These are phyloP conservation scores for Ascidia mentula DNA, from an alignment of 23 tunicate genomes.

Conservation along the genomic window DNA sequence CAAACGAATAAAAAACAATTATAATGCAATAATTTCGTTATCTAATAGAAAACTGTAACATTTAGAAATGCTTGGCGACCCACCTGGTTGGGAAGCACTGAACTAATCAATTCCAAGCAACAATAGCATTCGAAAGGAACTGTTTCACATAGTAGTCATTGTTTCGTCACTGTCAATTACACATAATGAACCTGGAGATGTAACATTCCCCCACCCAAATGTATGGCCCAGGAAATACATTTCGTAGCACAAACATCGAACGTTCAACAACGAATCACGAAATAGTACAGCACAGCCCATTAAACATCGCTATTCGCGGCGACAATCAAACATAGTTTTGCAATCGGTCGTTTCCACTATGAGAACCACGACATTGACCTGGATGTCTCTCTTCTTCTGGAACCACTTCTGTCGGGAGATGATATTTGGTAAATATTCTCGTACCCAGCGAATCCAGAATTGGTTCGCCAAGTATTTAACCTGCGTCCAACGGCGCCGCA, in stretches of 20 bases:
- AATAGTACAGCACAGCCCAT: background rate
- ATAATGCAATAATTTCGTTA: too few relatives aligned
- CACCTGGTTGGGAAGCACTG: too few relatives aligned
- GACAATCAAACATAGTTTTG: slow-evolving; percentile 11
- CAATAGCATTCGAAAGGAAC: too few relatives aligned
- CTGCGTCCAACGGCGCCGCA: slow-evolving; percentile 15
- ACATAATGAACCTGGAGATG: slow-evolving; percentile 10
- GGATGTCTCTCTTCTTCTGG: background rate
- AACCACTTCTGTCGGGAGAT: slow-evolving; percentile 16
- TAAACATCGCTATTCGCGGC: background rate
- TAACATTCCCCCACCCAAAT: slow-evolving; percentile 1
- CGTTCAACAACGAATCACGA: background rate
- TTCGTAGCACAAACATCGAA: background rate
- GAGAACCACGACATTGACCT: background rate
- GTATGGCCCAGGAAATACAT: slow-evolving; percentile 5
- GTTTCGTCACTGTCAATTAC: too few relatives aligned
- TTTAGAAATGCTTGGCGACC: too few relatives aligned
- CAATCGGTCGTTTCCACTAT: background rate
- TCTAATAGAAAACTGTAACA: too few relatives aligned
- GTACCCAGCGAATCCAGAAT: slow-evolving; percentile 1
- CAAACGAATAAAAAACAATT: too few relatives aligned
- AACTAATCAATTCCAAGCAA: too few relatives aligned
- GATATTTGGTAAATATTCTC: slow-evolving; percentile 7
- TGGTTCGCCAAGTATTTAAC: slow-evolving; percentile 8
- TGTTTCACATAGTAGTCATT: too few relatives aligned